Evolutionary conservation across 2,797 vertebrate genomes (phyloP).

Genomic region (Crocidura indochinensis): DNA sequence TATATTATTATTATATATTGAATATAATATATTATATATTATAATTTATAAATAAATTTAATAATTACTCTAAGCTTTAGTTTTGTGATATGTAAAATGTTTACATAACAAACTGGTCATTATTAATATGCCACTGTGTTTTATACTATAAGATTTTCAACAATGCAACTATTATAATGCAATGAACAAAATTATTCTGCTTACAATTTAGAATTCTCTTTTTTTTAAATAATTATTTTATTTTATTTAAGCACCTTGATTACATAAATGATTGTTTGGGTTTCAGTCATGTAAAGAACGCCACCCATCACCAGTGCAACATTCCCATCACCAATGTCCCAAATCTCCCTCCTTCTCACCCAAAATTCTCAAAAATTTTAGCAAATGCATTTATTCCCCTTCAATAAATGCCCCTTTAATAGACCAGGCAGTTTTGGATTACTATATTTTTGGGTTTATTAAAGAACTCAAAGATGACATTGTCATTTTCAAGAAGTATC

Average conservation of each 20-base stretch:
- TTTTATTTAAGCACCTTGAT: too few species aligned
- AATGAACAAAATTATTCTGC: neutral
- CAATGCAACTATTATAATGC: neutral
- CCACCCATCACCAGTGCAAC: too few species aligned
- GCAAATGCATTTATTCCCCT: constrained; percentile 45
- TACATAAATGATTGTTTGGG: too few species aligned
- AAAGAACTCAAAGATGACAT: constrained; percentile 5
- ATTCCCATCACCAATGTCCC: too few species aligned
- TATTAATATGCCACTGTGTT: constrained; percentile 8
- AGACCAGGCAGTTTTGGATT: neutral
- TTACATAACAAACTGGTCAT: constrained; percentile 32
- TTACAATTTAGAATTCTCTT: constrained; percentile 49
- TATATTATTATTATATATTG: too few species aligned
- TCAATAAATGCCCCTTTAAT: constrained; percentile 45
- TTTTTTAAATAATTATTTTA: too few species aligned
- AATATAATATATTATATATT: too few species aligned
- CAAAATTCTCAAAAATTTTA: constrained; percentile 44
- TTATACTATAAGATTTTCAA: neutral
- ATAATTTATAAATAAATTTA: too few species aligned
- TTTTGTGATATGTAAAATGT: constrained; percentile 54
- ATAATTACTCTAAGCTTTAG: neutral
- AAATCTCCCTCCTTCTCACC: too few species aligned
- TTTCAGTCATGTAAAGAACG: too few species aligned
- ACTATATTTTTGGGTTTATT: neutral
- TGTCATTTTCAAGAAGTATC: constrained; percentile 18